These are phyloP conservation scores for Zaprionus gabonicus DNA, from an alignment of 1,140 invertebrate genomes.

Conservation along the genomic window DNA sequence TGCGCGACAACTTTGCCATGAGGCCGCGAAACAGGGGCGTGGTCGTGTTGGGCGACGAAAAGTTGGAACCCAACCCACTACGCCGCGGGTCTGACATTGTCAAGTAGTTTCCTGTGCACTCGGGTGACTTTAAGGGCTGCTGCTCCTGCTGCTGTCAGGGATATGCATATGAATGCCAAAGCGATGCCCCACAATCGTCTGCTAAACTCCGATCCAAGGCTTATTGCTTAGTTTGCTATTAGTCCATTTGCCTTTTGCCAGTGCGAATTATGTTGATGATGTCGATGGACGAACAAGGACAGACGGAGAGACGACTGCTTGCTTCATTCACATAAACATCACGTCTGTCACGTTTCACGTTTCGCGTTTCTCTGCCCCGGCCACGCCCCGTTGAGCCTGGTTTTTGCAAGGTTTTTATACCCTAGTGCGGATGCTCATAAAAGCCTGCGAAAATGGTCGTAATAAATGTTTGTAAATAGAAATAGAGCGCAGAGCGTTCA, in stretches of 20 bases:
- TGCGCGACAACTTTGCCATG: conserved; percentile 53
- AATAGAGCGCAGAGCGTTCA: not conserved
- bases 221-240: conserved; percentile 55
- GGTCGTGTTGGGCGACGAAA: conserved; percentile 30
- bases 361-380: conserved; percentile 55
- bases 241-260: conserved; percentile 52
- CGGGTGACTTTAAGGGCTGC: conserved; percentile 41
- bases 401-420: conserved; percentile 2
- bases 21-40: conserved; percentile 3
- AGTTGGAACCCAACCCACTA: conserved; percentile 52
- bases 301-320: not conserved
- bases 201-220: conserved; percentile 25
- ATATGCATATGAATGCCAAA: conserved; percentile 59
- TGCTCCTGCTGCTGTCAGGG: conserved; percentile 29
- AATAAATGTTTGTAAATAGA: conserved; percentile 9
- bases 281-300: conserved; percentile 22
- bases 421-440: conserved; percentile 8
- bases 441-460: not conserved
- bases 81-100: conserved; percentile 58
- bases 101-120: conserved; percentile 63
- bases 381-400: not conserved
- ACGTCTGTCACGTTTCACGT: conserved; percentile 71
- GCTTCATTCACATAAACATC: conserved; percentile 69
- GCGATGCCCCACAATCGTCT: conserved; percentile 23
- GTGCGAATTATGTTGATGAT: conserved; percentile 51